A percentile compares a stretch with the other conserved stretches of the same genome.
Evolutionary conservation across 23 tunicate genomes (phyloP).

Genomic region (Trididemnum nubilum): DNA sequence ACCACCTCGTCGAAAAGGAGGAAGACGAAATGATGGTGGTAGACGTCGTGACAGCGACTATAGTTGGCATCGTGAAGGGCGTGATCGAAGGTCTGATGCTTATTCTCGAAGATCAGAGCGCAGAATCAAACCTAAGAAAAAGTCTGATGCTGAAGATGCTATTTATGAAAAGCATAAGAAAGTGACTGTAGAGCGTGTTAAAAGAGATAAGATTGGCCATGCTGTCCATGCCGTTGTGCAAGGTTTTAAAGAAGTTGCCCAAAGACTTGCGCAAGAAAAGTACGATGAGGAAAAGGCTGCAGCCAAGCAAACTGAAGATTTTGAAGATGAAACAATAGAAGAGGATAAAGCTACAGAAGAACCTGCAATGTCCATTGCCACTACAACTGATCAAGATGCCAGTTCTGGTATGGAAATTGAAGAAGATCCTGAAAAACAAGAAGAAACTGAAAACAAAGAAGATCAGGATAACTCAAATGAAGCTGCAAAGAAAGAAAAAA

Average conservation of each 20-base stretch:
- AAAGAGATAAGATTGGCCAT: neutral
- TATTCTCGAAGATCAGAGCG: neutral
- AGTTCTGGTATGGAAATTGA: neutral
- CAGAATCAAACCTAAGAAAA: neutral
- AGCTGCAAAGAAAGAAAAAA: neutral
- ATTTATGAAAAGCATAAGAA: constrained; percentile 30
- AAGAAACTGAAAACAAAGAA: neutral
- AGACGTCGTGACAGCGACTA: constrained; percentile 12
- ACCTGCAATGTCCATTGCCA: neutral
- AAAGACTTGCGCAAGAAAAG: neutral
- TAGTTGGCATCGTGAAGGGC: neutral
- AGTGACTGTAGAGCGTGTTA: constrained; percentile 19
- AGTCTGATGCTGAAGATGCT: constrained; percentile 33
- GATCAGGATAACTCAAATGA: neutral
- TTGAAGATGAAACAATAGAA: neutral
- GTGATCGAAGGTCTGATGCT: neutral
- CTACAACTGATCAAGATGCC: neutral
- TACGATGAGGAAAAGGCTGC: neutral
- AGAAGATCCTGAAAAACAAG: neutral
- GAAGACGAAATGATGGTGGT: neutral
- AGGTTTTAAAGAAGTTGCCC: constrained; percentile 9
- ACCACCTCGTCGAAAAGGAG: neutral
- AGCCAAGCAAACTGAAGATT: neutral
- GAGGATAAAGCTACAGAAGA: neutral
- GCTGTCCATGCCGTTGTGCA: neutral